Conservation (phyloP, 2,888 invertebrate species). For the Omphaloscelis lunosa region DNA sequence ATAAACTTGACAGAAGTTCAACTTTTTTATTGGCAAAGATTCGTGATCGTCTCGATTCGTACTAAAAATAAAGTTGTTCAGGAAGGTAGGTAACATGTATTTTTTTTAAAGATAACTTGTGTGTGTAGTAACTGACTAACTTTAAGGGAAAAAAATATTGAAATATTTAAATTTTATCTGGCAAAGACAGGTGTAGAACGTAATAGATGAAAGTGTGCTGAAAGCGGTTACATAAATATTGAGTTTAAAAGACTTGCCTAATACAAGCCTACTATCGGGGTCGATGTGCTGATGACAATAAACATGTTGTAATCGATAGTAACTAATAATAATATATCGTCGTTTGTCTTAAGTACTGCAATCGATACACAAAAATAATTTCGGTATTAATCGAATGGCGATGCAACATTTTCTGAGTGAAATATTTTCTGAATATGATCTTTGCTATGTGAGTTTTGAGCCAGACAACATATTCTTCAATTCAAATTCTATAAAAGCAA, state of each 20-base stretch:
- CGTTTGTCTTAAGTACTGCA: not conserved
- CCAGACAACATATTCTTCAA: not conserved
- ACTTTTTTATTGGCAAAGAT: not conserved
- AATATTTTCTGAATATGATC: not conserved
- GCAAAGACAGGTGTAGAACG: not conserved
- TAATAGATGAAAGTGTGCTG: not conserved
- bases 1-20: not conserved
- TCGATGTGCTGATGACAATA: not conserved
- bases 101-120: no score
- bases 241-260: not conserved
- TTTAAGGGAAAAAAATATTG: not conserved
- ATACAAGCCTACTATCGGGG: no score
- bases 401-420: not conserved
- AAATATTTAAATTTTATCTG: slow-evolving; percentile 1
- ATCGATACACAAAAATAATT: not conserved
- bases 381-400: not conserved
- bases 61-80: not conserved
- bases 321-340: not conserved
- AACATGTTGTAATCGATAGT: not conserved
- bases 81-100: no score
- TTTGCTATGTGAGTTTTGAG: not conserved
- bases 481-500: not conserved
- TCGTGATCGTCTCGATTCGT: not conserved
- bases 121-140: not conserved
- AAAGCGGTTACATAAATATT: not conserved